These are phyloP conservation scores for Antedon mediterranea DNA, from an alignment of 53 echinoderm and acorn worm species.

Conservation along the genomic window DNA sequence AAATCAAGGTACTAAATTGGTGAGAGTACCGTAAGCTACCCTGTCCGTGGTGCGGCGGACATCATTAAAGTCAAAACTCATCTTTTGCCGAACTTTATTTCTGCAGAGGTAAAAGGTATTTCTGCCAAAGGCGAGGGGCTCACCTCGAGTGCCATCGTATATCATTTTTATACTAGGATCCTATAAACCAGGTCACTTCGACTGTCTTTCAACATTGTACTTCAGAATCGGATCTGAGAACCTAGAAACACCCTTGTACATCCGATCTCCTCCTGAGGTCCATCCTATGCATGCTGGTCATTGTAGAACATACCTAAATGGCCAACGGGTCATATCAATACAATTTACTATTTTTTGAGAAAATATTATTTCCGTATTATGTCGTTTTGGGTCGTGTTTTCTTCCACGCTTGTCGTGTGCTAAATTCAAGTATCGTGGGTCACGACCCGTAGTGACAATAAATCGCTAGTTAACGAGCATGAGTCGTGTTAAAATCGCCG, in stretches of 20 bases:
- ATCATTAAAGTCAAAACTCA: no score
- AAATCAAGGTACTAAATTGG: no score
- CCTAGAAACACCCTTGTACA: not conserved
- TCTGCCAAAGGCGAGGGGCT: not conserved
- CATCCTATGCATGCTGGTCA: not conserved
- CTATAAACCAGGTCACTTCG: not conserved
- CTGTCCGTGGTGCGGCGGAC: no score
- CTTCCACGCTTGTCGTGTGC: not conserved
- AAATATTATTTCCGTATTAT: not conserved
- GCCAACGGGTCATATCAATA: not conserved
- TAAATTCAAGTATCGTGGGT: not conserved
- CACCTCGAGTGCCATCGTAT: not conserved
- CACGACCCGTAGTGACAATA: not conserved
- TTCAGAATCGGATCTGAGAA: no score
- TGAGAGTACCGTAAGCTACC: no score
- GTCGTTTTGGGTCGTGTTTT: not conserved
- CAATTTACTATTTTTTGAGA: not conserved
- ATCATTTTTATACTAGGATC: not conserved
- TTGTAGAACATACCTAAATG: not conserved
- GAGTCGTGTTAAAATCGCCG: not conserved
- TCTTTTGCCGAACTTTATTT: no score
- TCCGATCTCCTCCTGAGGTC: not conserved
- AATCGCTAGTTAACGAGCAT: not conserved
- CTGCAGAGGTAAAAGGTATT: not conserved
- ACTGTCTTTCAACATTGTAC: no score